These are phyloP conservation scores for Dermochelys coriacea DNA, from an alignment of 2,797 vertebrate genomes.

Conservation along the genomic window DNA sequence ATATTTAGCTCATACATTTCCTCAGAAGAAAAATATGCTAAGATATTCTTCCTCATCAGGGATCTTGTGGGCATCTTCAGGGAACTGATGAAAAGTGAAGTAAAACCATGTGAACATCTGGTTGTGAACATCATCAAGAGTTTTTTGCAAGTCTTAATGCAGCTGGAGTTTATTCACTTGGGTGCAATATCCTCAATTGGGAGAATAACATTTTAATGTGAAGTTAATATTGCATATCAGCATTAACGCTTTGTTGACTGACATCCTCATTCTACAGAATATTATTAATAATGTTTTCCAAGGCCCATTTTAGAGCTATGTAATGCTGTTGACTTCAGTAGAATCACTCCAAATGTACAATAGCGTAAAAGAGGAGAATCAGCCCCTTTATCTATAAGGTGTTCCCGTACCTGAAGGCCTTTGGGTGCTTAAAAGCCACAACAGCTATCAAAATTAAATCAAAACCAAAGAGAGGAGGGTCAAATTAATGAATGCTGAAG, in stretches of 20 bases:
- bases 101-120: slow-evolving; percentile 9
- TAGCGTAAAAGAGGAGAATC: background rate
- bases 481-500: background rate
- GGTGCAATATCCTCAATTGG: background rate
- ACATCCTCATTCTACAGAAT: background rate
- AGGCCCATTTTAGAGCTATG: background rate
- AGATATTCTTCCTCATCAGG: background rate
- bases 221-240: background rate
- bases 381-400: background rate
- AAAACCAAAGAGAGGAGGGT: background rate
- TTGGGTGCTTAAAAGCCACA: background rate
- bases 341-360: background rate
- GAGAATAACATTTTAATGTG: background rate
- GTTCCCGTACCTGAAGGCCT: background rate
- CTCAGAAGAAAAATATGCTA: background rate
- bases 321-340: background rate
- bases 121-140: background rate
- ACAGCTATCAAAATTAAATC: background rate
- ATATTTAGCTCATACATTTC: background rate
- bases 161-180: background rate
- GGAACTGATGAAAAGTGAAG: background rate
- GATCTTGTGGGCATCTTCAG: background rate
- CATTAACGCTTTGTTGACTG: background rate
- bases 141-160: background rate
- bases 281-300: background rate